phyloP scores from a whole-genome alignment of 2,888 invertebrate genomes.

The Limnephilus auricula region DNA sequence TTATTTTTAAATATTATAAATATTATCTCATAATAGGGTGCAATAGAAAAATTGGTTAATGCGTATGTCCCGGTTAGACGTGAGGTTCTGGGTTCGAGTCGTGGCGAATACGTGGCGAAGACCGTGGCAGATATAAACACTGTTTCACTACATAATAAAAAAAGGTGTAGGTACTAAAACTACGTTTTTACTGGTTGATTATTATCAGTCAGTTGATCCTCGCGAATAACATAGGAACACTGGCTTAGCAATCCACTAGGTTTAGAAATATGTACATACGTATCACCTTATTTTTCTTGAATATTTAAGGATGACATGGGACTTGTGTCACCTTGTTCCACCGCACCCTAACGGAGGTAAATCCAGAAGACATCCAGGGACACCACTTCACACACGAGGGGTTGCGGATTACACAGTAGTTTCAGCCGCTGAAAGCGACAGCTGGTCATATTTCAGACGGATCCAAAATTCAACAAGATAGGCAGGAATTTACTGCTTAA shows the following conservation, averaged over 20 bases:
- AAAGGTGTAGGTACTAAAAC: no score
- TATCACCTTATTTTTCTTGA: neutral
- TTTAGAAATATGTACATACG: neutral
- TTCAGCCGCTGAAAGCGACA: neutral
- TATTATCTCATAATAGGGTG: no score
- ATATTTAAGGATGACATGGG: neutral
- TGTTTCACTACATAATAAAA: no score
- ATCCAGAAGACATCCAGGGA: slow-evolving; percentile 2
- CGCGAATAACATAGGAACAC: neutral
- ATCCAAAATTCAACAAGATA: neutral
- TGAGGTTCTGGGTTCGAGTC: no score
- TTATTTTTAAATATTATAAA: no score
- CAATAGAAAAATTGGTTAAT: no score
- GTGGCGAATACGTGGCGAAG: no score
- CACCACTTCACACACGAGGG: neutral
- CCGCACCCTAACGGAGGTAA: neutral
- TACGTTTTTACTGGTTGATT: neutral
- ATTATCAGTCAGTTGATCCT: neutral
- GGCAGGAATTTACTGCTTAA: neutral
- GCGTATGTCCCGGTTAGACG: no score
- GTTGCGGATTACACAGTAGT: neutral
- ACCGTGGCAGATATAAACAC: no score
- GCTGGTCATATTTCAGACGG: neutral
- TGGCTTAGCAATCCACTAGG: neutral
- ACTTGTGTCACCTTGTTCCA: neutral